Base-by-base conservation (phyloP, 2,888 invertebrate species). In the Apodemia mormo region DNA sequence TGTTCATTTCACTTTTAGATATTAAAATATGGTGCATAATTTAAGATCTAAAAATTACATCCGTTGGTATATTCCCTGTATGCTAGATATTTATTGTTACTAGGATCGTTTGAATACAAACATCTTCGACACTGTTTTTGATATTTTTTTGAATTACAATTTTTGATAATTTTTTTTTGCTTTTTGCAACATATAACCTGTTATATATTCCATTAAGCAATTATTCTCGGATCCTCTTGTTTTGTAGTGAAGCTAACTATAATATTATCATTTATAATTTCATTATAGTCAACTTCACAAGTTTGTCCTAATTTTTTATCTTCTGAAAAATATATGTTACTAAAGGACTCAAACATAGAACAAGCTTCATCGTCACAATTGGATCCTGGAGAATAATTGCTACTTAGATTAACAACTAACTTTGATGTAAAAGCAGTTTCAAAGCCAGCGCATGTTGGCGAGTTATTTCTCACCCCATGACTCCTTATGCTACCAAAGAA, bases 401-500 rank as follows among this genome's bases (percentile, higher is more conserved):
- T 45, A 29, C 65, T 65, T 29, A 22, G 40, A 8, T 65, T 43
- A n/a, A n/a, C 40, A n/a, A 65, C 22, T 12, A 65, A 65, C 40
- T n/a, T n/a, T 22, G 65, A n/a, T 10, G 45, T 40, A 65, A 65
- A 65, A 37, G 65, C 45, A 65, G 43, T 2, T 66, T 56, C 56
- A 68, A 61, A 68, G 14, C 61, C 45, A 8, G n/a, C 9, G 1
- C 29, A 61, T 49, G 49, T 64, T 40, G 61, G 49, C 6, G 12
- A 49, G n/a, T 65, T 65, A 65, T 65, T 65, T 72, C 72, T 58
- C 4, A 10, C n/a, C 30, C 71, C 71, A 65, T 71, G 65, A 30
- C 56, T 70, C 33, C 70, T 43, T 49, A 22, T 22, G 22, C 22
- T 22, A 22, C 22, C 22, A 22, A 22, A 22, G 22, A 22, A 22